phyloP scores from a whole-genome alignment of 2,888 invertebrate genomes.

The Aleiodes alternator region DNA sequence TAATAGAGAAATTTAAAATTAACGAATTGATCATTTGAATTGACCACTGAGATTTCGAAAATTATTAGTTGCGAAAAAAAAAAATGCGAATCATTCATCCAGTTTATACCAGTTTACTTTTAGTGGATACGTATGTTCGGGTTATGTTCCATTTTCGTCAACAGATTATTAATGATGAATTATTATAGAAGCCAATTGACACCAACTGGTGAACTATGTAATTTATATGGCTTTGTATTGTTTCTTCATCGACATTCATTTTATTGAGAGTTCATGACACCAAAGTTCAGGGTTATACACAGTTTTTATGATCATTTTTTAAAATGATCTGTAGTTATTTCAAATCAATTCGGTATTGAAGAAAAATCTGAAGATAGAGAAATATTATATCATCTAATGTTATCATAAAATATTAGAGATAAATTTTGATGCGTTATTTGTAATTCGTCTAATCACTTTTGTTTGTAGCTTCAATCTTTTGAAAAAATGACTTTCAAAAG shows the following conservation, averaged over 20 bases:
- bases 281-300: neutral
- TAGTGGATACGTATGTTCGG: neutral
- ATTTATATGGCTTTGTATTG: neutral
- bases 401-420: no score
- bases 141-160: conserved; percentile 21
- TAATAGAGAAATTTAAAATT: neutral
- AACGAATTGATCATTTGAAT: conserved; percentile 23
- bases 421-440: no score
- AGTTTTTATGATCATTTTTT: neutral
- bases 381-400: no score
- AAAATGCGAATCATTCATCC: no score
- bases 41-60: conserved; percentile 20
- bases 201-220: conserved; percentile 10
- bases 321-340: neutral
- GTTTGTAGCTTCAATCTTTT: no score
- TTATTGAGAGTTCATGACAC: neutral
- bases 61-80: neutral
- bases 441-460: no score
- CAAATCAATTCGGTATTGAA: neutral
- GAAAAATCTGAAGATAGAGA: no score
- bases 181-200: conserved; percentile 11
- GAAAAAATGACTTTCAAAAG: no score
- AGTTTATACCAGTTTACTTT: conserved; percentile 9
- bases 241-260: neutral
- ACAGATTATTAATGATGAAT: conserved; percentile 14